Evolutionary conservation across 2,113 vertebrate species (phyloP).

Genomic region (Australoheros scitulus): DNA sequence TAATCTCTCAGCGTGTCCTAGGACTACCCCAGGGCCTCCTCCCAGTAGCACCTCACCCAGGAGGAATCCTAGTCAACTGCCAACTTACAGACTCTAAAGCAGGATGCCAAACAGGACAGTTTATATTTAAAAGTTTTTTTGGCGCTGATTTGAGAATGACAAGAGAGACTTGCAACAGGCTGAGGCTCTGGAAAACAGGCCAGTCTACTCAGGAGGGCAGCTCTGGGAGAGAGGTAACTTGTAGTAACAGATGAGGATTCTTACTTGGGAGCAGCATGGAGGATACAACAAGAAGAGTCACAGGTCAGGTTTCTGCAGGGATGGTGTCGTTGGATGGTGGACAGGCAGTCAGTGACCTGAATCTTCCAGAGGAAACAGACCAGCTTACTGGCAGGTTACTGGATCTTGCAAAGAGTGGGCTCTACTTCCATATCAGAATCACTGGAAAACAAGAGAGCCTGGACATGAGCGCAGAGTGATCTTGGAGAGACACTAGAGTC

Average conservation of each 20-base stretch:
- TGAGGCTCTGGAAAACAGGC: neutral
- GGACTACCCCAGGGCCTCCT: too few species aligned
- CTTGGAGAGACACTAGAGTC: neutral
- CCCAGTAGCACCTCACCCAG: too few species aligned
- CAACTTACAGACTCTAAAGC: too few species aligned
- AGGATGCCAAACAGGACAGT: neutral
- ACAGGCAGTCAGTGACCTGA: neutral
- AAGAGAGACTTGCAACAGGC: too few species aligned
- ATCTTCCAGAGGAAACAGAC: fast-evolving
- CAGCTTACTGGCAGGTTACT: neutral
- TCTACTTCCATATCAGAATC: neutral
- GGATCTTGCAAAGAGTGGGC: neutral
- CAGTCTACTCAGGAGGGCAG: fast-evolving
- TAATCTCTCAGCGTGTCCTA: too few species aligned
- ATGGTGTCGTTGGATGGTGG: neutral
- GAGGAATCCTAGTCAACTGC: too few species aligned
- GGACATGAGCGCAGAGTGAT: neutral
- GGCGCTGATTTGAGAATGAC: fast-evolving
- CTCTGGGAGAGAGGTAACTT: neutral
- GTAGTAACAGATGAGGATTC: neutral
- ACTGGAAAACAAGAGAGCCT: neutral
- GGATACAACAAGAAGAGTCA: neutral
- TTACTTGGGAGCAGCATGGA: neutral
- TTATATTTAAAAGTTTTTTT: neutral
- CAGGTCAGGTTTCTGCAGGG: neutral